Base-by-base conservation (phyloP, 2,888 invertebrate genomes). In the Cryptophagus acutangulus region DNA sequence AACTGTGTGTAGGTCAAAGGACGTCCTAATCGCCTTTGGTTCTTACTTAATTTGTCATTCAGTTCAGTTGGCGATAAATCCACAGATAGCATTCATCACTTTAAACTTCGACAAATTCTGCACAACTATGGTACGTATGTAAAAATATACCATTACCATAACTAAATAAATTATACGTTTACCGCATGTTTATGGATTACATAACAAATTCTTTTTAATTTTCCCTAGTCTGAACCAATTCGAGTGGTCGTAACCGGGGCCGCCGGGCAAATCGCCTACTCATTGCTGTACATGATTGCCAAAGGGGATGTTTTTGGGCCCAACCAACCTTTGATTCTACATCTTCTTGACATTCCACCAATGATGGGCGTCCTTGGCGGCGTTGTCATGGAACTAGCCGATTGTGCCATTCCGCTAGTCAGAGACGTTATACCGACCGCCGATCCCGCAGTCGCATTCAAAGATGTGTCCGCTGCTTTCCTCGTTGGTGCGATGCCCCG, bases 181-280 rank as follows among this genome's bases (percentile, higher is more conserved):
- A 28, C 28, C 12, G 12, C 13, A 29, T 10, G 29, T 29, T 5
- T 8, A 12, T 29, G 8, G 12, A 8, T 29, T 29, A 29, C 5
- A 20, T 8, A 8, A 13, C 13, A 29, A 12, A 20, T 20, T 20
- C 5, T 29, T 15, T 16, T 6, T 13, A 15, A 31, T 44, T 47
- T 75, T 76, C 43, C n/a, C n/a, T 69, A 87, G 86, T 74, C 79
- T 61, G 82, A 84, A 71, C 88, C 94, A 64, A 85, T 96, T 62
- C 84, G 82, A 73, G 92, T 97, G 51, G 86, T 94, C 44, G 88
- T 99, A 17, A 99, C 97, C 38, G 99, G 99, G 46, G 99, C 99
- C 57, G 99, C 97, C 45, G 99, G 99, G 12, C 99, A 99, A 74
- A 99, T 99, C 57, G 96, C 94, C 44, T 99, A 99, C 71, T 96